Base-by-base conservation (phyloP, 2,888 invertebrate genomes). In the Choreutis nemorana region DNA sequence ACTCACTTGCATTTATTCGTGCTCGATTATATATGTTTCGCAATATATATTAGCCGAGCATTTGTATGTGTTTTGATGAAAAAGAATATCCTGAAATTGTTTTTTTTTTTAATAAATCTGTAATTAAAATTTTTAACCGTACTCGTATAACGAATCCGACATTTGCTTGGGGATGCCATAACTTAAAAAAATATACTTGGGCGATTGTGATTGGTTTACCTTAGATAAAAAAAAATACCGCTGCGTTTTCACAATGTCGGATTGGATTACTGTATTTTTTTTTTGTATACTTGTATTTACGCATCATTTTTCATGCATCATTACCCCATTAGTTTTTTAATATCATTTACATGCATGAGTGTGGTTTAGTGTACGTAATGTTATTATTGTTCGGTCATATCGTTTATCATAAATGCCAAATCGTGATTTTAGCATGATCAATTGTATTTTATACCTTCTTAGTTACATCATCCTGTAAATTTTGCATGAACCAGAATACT, bases 201-300 rank as follows among this genome's bases (percentile, higher is more conserved):
- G 55, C 62, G 72, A 70, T 68, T 73, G 75, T 78, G 78, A 75
- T 77, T 77, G 78, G 78, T 78, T 77, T 77, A 77, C 72, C 64
- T n/a, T n/a, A n/a, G n/a, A n/a, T n/a, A n/a, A n/a, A n/a, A n/a
- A n/a, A n/a, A 50, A 53, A 48, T 63, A 67, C 67, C 46, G 70
- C 68, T 49, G 41, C 54, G 45, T 54, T 40, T 39, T 36, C 40
- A 55, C 46, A 65, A 73, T 75, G 71, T 75, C 73, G 75, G 73
- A 70, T 73, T 70, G 64, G 58, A n/a, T n/a, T n/a, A n/a, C n/a
- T n/a, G n/a, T n/a, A n/a, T n/a, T n/a, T n/a, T n/a, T n/a, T n/a
- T n/a, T n/a, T n/a, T n/a, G n/a, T n/a, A n/a, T n/a, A n/a, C n/a
- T n/a, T n/a, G n/a, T n/a, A n/a, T n/a, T n/a, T n/a, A n/a, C n/a